phyloP scores from a whole-genome alignment of 2,888 invertebrate genomes.

The Erpobdella octoculata region DNA sequence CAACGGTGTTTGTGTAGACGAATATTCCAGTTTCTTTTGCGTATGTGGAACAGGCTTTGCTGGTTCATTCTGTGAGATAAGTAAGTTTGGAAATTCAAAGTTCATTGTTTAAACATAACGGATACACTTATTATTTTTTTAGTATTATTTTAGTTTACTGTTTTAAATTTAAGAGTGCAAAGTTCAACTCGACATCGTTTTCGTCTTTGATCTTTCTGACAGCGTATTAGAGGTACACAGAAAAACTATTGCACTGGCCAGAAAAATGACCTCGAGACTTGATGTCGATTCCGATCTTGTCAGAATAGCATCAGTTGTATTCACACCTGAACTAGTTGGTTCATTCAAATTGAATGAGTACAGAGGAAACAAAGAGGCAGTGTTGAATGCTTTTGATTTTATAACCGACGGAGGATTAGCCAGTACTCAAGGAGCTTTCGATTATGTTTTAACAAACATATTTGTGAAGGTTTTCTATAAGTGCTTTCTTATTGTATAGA shows the following conservation, averaged over 20 bases:
- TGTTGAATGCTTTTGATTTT: conserved; percentile 41
- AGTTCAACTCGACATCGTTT: conserved; percentile 34
- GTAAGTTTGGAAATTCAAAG: conserved; percentile 36
- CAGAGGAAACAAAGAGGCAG: conserved; percentile 35
- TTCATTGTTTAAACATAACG: not conserved
- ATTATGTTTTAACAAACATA: not conserved
- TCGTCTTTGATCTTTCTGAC: conserved; percentile 38
- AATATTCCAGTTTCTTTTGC: conserved; percentile 42
- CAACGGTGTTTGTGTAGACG: conserved; percentile 42
- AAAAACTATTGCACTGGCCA: conserved; percentile 34
- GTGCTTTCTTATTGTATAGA: too few relatives aligned
- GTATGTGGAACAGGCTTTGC: conserved; percentile 42
- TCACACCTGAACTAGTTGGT: conserved; percentile 28
- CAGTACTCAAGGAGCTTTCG: conserved; percentile 43
- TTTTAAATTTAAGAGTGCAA: conserved; percentile 33
- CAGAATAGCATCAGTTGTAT: conserved; percentile 35
- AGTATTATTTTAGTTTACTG: not conserved
- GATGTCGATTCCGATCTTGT: conserved; percentile 35
- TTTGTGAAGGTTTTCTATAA: not conserved
- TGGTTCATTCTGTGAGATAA: conserved; percentile 44
- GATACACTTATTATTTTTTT: not conserved
- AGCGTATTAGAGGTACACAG: conserved; percentile 35
- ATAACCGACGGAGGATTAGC: conserved; percentile 43
- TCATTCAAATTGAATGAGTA: conserved; percentile 44
- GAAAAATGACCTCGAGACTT: conserved; percentile 33